Evolutionary conservation across 2,888 invertebrate species (phyloP).

Genomic region (Zygothrica quintamaculata): DNA sequence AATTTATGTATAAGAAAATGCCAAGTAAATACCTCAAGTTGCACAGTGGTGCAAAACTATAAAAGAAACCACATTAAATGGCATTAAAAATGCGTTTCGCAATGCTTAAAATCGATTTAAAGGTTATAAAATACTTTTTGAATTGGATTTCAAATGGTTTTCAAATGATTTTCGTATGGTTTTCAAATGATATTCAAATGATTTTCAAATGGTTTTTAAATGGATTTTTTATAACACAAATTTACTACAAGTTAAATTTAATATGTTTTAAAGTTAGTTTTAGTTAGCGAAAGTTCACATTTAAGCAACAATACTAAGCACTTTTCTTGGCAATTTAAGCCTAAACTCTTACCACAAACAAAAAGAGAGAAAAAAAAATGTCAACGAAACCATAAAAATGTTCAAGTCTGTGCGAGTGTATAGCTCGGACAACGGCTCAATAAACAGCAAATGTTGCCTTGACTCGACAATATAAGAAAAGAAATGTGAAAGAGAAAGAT

Average conservation of each 20-base stretch:
- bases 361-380: conserved; percentile 52
- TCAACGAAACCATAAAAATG: conserved; percentile 75
- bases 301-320: conserved; percentile 40
- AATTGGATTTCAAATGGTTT: not conserved
- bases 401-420: conserved; percentile 40
- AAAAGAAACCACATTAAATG: too few species aligned
- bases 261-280: too few species aligned
- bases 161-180: not conserved
- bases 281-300: too few species aligned
- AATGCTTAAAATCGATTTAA: too few species aligned
- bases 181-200: too few species aligned
- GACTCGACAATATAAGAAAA: conserved; percentile 1
- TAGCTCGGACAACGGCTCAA: conserved; percentile 34
- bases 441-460: conserved; percentile 39
- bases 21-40: conserved; percentile 13
- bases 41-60: conserved; percentile 19
- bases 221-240: too few species aligned
- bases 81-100: too few species aligned
- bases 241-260: too few species aligned
- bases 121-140: not conserved
- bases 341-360: conserved; percentile 18
- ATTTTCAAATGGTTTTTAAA: not conserved
- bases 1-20: conserved; percentile 32
- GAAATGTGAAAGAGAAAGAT: not conserved
- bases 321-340: conserved; percentile 23